Base-by-base conservation (phyloP, 2,888 invertebrate species). In the Metalampra italica region DNA sequence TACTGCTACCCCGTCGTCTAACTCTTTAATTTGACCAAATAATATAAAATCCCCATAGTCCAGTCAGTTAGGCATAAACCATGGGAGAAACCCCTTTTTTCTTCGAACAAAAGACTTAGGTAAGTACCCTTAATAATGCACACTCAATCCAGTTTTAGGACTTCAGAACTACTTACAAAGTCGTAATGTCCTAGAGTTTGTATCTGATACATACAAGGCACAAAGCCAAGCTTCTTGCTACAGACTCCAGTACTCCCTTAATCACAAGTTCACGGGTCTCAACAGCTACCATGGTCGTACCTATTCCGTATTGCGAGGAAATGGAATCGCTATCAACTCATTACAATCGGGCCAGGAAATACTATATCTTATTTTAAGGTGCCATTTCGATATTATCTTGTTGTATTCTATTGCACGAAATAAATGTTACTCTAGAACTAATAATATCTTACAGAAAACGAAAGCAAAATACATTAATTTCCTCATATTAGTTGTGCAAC, bases 201-300 rank as follows among this genome's bases (percentile, higher is more conserved):
- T 15, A 13, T 29, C 11, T 32, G 43, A 43, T 32, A 43, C 43
- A n/a, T 22, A 22, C 22, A 43, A 43, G 43, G n/a, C 43, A 47
- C 47, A 47, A 42, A 37, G 37, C 47, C 47, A 12, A 15, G 32
- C 29, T 22, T 40, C 40, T 47, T 45, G 37, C 29, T 29, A 30
- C 46, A 14, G 39, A 39, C 39, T 39, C 13, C 29, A 53, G 64
- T 54, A 61, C 70, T 64, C 69, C 71, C 68, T 76, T 77, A 76
- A 77, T 77, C 71, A 74, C 68, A 56, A 61, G 66, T 53, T 65
- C 61, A 57, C 51, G 60, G 59, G 60, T 64, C 62, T 67, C 64
- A 67, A 59, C 63, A 55, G 52, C 54, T 45, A 50, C 49, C 22
- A 14, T n/a, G 4, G 5, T 9, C 40, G 12, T 22, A 22, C 22